Conservation (phyloP, 2,797 vertebrate species). For the Pseudomugil gertrudae region DNA sequence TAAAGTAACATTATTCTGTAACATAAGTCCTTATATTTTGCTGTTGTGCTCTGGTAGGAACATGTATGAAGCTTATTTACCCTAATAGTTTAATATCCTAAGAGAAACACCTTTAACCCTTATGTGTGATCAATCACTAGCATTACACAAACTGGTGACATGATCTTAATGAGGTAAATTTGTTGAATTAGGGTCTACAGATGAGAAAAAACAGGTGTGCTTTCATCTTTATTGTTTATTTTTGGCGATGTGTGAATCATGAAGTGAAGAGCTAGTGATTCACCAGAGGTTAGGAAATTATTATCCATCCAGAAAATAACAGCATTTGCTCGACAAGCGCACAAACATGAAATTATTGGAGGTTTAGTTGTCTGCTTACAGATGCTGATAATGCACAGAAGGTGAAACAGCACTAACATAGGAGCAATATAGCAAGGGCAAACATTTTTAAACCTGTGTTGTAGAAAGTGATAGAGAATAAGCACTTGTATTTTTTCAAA, state of each 20-base stretch:
- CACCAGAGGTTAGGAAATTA: slow-evolving; percentile 41
- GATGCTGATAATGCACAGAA: slow-evolving; percentile 8
- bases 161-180: neutral
- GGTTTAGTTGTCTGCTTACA: slow-evolving; percentile 21
- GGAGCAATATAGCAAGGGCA: slow-evolving; percentile 3
- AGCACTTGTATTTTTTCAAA: neutral
- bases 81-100: neutral
- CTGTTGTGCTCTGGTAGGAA: too few relatives aligned
- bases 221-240: slow-evolving; percentile 36
- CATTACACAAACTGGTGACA: neutral
- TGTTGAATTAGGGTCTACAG: slow-evolving; percentile 6
- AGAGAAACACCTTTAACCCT: neutral
- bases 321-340: slow-evolving; percentile 32
- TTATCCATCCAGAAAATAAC: slow-evolving; percentile 26
- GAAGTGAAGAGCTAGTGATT: slow-evolving; percentile 27
- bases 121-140: neutral
- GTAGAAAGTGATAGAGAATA: neutral
- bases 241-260: slow-evolving; percentile 52
- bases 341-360: slow-evolving; percentile 28
- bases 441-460: neutral
- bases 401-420: slow-evolving; percentile 1
- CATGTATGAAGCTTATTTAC: neutral
- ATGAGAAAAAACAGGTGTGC: slow-evolving; percentile 25
- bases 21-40: too few relatives aligned
- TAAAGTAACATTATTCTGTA: too few relatives aligned